These are phyloP conservation scores for Spheniscus humboldti DNA, from an alignment of 2,797 vertebrate species.

Conservation along the genomic window DNA sequence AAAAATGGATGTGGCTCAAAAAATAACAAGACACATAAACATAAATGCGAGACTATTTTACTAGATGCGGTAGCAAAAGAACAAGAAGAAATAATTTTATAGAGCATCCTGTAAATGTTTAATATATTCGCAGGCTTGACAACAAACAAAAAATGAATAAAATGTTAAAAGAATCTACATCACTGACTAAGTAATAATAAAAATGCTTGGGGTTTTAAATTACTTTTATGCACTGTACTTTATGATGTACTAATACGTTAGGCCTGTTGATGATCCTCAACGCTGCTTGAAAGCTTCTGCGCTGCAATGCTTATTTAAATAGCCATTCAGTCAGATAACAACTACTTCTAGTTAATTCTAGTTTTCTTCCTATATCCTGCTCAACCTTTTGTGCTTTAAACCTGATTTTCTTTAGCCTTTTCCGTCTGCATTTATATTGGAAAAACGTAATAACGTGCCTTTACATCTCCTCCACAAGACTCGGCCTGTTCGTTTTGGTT, in stretches of 20 bases:
- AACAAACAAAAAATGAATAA: not conserved
- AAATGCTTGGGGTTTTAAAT: not conserved
- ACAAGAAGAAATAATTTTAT: not conserved
- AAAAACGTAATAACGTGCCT: not conserved
- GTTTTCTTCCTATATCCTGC: not conserved
- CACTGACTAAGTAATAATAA: not conserved
- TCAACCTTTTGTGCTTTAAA: not conserved
- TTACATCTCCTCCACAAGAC: not conserved
- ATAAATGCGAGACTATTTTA: not conserved
- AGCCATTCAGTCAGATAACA: not conserved
- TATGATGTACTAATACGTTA: not conserved
- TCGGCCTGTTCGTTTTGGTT: not conserved
- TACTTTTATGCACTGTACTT: not conserved
- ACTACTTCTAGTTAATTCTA: not conserved
- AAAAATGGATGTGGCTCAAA: not conserved
- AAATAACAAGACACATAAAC: not conserved
- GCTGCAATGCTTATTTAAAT: not conserved
- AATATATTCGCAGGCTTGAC: not conserved
- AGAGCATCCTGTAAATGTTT: not conserved
- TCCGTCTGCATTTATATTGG: not conserved
- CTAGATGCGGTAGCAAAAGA: not conserved
- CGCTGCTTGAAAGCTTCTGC: not conserved
- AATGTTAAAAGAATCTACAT: not conserved
- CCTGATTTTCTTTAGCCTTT: not conserved
- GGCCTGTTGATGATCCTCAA: not conserved